These are phyloP conservation scores for Notamacropus eugenii DNA, from an alignment of 2,797 vertebrate species.

Conservation along the genomic window DNA sequence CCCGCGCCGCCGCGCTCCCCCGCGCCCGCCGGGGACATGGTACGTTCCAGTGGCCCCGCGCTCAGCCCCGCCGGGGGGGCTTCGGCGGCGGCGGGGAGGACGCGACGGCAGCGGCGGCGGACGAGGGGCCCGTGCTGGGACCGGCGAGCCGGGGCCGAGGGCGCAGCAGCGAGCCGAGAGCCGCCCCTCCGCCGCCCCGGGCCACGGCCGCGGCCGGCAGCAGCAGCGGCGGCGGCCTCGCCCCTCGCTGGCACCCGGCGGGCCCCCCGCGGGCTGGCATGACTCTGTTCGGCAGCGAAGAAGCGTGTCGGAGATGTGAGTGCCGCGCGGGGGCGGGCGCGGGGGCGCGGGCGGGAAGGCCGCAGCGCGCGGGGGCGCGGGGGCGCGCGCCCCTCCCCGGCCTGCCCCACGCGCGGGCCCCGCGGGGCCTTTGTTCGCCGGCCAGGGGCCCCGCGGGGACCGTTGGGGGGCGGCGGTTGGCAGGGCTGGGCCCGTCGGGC, in stretches of 20 bases:
- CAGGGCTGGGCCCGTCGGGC: background rate
- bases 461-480: too few relatives aligned
- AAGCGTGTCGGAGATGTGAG: constrained; percentile 73
- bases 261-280: constrained; percentile 19
- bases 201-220: background rate
- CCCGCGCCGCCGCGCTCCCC: background rate
- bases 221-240: background rate
- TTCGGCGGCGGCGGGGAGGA: background rate
- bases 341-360: background rate
- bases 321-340: constrained; percentile 32
- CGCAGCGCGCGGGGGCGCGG: too few relatives aligned
- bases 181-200: background rate
- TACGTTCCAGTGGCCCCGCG: background rate
- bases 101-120: background rate
- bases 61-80: background rate
- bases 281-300: constrained; percentile 68
- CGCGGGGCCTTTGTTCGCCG: background rate
- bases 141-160: background rate
- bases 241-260: background rate
- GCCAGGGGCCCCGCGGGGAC: background rate
- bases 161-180: background rate
- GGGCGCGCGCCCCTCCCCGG: background rate
- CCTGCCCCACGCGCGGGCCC: background rate
- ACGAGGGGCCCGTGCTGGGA: background rate
- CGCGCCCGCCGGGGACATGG: background rate